Base-by-base conservation (phyloP, 1,140 invertebrate genomes). In the Danaus plexippus region DNA sequence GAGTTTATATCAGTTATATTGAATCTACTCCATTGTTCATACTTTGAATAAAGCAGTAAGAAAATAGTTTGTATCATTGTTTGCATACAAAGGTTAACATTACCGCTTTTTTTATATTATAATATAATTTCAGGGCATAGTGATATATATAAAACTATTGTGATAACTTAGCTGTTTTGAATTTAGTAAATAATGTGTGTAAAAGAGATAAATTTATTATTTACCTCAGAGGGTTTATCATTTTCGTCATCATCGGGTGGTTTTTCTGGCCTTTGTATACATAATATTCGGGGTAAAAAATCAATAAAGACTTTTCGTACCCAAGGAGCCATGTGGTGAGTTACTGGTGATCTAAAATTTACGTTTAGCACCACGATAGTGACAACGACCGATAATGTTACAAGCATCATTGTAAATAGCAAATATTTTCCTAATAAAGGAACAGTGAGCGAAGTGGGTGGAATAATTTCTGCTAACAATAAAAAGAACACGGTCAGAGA, bases 401-500 rank as follows among this genome's bases (percentile, higher is more conserved):
- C 98, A 70, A 99, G 91, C 77, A 99, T 96, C 97, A 99, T 99
- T 45, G 98, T 99, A 88, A 99, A 99, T 15, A 99, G 91, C 43
- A 99, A 91, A 89, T 99, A 99, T 90, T 98, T 98, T 64, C 98
- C 98, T 62, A 99, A 90, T 50, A 99, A 89, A 43, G 98, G 98
- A 55, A 99, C 97, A 47, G 98, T 98, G 47, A 99, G 89, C 52
- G 97, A 99, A 52, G 98, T 99, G n/a, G 98, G 97, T 56, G 98
- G 98, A 83, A 99, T 99, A 78, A 99, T 98, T 88, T 99, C 97
- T 67, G 95, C 97, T 67, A 99, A 89, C 66, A 99, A 90, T 62
- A 99, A 90, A 90, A 99, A 99, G 90, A 99, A 99, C 89, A 99
- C 97, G 75, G 98, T 99, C 69, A 99, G 89, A 57, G 98, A 99